Percentiles rank a stretch among this genome's conserved stretches.
These are phyloP conservation scores for Tetramorium parvispinum DNA, from an alignment of 1,140 invertebrate genomes.

Conservation along the genomic window DNA sequence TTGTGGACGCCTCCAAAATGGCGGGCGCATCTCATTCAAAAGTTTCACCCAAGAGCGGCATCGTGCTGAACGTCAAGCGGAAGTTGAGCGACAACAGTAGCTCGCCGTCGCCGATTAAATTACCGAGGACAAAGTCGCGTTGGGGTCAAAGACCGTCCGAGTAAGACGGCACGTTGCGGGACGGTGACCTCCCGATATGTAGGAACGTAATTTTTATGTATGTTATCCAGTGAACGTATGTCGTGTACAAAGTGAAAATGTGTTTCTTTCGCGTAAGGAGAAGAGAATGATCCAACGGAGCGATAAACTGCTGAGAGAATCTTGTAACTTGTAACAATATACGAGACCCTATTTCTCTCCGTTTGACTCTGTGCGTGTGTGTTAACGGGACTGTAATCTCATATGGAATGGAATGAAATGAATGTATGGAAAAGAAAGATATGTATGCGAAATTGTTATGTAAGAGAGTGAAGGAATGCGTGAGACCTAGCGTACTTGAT, in stretches of 20 bases:
- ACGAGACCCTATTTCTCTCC: background rate
- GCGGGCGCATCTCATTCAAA: slow-evolving; percentile 64
- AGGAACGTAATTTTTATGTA: background rate
- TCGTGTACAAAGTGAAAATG: background rate
- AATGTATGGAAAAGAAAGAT: background rate
- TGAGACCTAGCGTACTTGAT: background rate
- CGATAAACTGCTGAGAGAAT: background rate
- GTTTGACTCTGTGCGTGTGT: background rate
- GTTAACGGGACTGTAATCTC: background rate
- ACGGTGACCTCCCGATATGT: background rate
- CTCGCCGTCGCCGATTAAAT: slow-evolving; percentile 62
- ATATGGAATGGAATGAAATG: background rate
- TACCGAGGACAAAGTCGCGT: slow-evolving; percentile 78
- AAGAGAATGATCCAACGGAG: background rate
- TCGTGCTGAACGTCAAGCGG: slow-evolving; percentile 80
- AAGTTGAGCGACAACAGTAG: slow-evolving; percentile 74
- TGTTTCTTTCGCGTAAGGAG: background rate
- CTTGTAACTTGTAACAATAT: slow-evolving; percentile 18
- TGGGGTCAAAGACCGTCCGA: slow-evolving; percentile 81
- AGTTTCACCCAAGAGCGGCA: slow-evolving; percentile 77
- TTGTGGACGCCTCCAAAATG: slow-evolving; percentile 32
- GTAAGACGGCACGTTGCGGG: background rate
- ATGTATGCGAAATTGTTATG: background rate
- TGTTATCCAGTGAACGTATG: background rate
- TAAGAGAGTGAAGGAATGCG: background rate